Conservation (phyloP, 2,113 vertebrate species). For the Coturnix japonica region DNA sequence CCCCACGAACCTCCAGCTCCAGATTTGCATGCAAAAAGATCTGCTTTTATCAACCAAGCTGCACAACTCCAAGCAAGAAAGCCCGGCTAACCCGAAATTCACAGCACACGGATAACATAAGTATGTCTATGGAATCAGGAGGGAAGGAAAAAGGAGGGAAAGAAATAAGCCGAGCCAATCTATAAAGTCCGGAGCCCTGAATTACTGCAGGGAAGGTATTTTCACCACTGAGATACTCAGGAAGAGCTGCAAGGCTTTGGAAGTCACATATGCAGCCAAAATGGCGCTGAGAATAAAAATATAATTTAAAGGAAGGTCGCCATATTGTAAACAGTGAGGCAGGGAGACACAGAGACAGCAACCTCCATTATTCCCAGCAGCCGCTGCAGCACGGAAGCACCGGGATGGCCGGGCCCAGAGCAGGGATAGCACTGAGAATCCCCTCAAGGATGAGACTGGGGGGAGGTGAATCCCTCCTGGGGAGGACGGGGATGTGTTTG, state of each 20-base stretch:
- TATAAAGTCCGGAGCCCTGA: slow-evolving; percentile 36
- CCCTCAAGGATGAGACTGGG: no score
- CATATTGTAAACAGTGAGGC: slow-evolving; percentile 91
- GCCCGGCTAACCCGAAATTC: not conserved
- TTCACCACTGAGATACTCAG: not conserved
- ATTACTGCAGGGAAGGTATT: slow-evolving; percentile 24
- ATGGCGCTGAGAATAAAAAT: slow-evolving; percentile 91
- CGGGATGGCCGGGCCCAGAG: slow-evolving; percentile 62
- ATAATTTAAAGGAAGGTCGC: slow-evolving; percentile 89
- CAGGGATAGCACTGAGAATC: not conserved
- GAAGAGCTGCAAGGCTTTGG: slow-evolving; percentile 10
- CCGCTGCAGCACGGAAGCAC: slow-evolving; percentile 62
- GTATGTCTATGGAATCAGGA: slow-evolving; percentile 20
- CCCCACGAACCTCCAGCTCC: not conserved
- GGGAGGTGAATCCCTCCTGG: no score
- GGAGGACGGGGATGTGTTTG: not conserved
- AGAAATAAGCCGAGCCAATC: slow-evolving; percentile 48
- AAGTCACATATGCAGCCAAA: slow-evolving; percentile 83
- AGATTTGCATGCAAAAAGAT: slow-evolving; percentile 41
- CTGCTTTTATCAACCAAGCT: slow-evolving; percentile 41
- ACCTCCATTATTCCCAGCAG: slow-evolving; percentile 76
- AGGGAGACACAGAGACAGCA: slow-evolving; percentile 75
- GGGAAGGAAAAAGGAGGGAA: slow-evolving; percentile 52
- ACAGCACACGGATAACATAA: not conserved
- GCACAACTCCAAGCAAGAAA: not conserved